These are phyloP conservation scores for Ephydatia muelleri DNA, from an alignment of 37 sponge, comb jelly and placozoan species.

Conservation along the genomic window DNA sequence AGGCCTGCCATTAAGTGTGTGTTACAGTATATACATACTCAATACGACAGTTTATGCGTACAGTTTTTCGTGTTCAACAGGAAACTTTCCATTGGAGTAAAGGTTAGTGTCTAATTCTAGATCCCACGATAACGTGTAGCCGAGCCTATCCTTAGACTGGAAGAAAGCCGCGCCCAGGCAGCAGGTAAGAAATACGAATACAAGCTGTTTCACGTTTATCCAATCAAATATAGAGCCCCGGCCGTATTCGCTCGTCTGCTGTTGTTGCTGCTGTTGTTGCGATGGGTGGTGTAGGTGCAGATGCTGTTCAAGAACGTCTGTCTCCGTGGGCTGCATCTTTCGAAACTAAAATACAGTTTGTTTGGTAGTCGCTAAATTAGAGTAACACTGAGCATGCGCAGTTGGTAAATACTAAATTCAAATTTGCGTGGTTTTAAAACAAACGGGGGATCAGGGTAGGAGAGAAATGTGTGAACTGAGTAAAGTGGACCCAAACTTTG, in stretches of 20 bases:
- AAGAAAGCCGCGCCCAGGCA: constrained; percentile 56
- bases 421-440: constrained; percentile 10
- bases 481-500: constrained; percentile 43
- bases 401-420: neutral
- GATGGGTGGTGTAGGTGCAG: neutral
- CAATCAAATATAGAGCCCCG: constrained; percentile 16
- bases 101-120: constrained; percentile 32
- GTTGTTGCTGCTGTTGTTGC: neutral
- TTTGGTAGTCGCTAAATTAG: neutral
- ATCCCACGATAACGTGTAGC: constrained; percentile 32
- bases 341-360: neutral
- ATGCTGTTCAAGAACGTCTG: no score
- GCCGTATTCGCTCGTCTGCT: constrained; percentile 6
- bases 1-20: constrained; percentile 19
- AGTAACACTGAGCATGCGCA: neutral
- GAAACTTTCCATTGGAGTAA: constrained; percentile 64
- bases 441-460: neutral
- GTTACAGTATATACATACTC: neutral
- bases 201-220: constrained; percentile 51
- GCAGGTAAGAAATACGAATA: constrained; percentile 59
- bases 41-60: constrained; percentile 19
- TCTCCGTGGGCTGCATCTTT: neutral
- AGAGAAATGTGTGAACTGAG: neutral
- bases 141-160: constrained; percentile 19
- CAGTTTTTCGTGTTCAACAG: constrained; percentile 59